Evolutionary conservation across 1,140 invertebrate species (phyloP).

Genomic region (Teleogryllus occipitalis): DNA sequence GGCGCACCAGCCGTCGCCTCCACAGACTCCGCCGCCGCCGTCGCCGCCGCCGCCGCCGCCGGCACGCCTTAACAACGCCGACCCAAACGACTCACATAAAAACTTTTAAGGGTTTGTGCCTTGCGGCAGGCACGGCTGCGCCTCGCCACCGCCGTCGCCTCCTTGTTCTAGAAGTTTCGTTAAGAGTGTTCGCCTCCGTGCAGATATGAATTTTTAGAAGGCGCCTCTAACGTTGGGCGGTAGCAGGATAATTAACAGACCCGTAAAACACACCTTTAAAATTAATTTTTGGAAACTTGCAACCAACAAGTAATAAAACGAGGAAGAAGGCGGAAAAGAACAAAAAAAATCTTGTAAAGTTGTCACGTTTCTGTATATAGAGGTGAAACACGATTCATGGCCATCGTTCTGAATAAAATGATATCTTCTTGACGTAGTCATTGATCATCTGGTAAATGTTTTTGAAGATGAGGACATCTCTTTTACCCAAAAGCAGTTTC

Average conservation of each 20-base stretch:
- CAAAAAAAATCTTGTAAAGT: constrained; percentile 5
- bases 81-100: not conserved
- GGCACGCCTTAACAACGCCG: not conserved
- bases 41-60: too few relatives aligned
- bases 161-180: not conserved
- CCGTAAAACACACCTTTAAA: constrained; percentile 4
- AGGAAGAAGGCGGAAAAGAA: not conserved
- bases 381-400: not conserved
- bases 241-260: not conserved
- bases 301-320: not conserved
- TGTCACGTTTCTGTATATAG: not conserved
- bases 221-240: not conserved
- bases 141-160: not conserved
- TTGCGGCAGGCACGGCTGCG: not conserved
- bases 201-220: constrained; percentile 5
- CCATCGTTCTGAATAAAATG: too few relatives aligned
- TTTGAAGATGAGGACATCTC: too few relatives aligned
- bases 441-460: too few relatives aligned
- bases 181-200: not conserved
- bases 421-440: too few relatives aligned
- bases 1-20: not conserved
- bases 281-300: not conserved
- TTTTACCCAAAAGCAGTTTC: too few relatives aligned
- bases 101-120: constrained; percentile 4
- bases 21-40: not conserved